Percentiles rank a stretch among this genome's conserved stretches.
Conservation (phyloP, 2,113 vertebrate species). For the Cricetomys ansorgei region DNA sequence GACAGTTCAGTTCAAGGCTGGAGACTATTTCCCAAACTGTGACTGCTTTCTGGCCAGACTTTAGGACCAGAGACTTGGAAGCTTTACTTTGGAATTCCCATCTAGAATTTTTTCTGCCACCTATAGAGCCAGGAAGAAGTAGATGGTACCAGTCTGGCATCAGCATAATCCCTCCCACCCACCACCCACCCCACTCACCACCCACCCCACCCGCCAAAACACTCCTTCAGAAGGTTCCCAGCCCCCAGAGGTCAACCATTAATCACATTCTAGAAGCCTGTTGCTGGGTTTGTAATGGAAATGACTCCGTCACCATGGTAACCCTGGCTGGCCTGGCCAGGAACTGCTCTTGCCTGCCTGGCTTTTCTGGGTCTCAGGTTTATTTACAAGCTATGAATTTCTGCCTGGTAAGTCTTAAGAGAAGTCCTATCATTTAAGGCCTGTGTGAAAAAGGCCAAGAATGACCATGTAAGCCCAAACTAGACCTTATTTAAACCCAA, state of each 20-base stretch:
- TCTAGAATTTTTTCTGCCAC: not conserved
- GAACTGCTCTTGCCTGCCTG: conserved; percentile 32
- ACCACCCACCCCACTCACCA: too few relatives aligned
- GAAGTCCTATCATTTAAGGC: not conserved
- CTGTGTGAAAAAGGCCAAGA: not conserved
- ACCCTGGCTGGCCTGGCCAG: conserved; percentile 61
- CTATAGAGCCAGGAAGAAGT: not conserved
- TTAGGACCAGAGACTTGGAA: not conserved
- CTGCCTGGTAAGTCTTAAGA: not conserved
- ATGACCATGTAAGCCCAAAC: not conserved
- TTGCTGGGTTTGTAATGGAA: conserved; percentile 81
- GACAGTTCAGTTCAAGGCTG: not conserved
- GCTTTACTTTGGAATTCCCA: not conserved
- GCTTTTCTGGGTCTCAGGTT: conserved; percentile 54
- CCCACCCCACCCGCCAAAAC: not conserved
- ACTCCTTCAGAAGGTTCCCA: conserved; percentile 34
- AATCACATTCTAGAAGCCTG: conserved; percentile 79
- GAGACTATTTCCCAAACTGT: not conserved
- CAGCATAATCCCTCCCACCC: not conserved
- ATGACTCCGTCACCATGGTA: conserved; percentile 81
- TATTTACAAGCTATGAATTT: conserved; percentile 58
- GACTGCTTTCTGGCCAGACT: not conserved
- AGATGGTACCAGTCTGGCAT: not conserved
- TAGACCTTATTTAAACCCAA: not conserved
- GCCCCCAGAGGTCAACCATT: conserved; percentile 77